phyloP scores from a whole-genome alignment of 1,140 invertebrate species.

The Drosophila watanabei region DNA sequence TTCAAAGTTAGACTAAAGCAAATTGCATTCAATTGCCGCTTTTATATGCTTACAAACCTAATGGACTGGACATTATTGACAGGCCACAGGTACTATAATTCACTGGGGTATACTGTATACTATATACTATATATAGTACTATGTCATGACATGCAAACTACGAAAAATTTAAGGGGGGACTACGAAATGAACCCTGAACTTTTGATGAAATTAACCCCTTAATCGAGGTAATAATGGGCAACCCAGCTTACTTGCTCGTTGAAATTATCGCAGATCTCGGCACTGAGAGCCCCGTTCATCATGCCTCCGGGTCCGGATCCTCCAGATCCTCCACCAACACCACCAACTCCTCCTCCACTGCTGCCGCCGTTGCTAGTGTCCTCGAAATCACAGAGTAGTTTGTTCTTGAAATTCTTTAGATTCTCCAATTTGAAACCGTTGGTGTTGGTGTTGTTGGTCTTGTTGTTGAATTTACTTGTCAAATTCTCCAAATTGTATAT shows the following conservation, averaged over 20 bases:
- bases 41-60: conserved; percentile 54
- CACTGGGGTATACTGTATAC: conserved; percentile 3
- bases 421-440: conserved; percentile 85
- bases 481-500: conserved; percentile 76
- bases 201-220: conserved; percentile 21
- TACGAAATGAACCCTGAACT: conserved; percentile 54
- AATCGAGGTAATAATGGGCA: conserved; percentile 3
- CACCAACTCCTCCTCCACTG: conserved; percentile 8
- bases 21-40: conserved; percentile 45
- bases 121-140: not conserved
- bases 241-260: conserved; percentile 85
- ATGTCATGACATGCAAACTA: conserved; percentile 26
- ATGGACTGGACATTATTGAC: conserved; percentile 71
- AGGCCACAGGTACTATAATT: conserved; percentile 27
- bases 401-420: conserved; percentile 85
- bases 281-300: conserved; percentile 80
- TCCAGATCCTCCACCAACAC: conserved; percentile 2
- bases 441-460: conserved; percentile 83
- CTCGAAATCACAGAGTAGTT: conserved; percentile 84
- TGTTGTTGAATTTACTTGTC: conserved; percentile 82
- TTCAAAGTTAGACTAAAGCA: conserved; percentile 55
- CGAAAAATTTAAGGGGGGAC: not conserved
- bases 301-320: conserved; percentile 54
- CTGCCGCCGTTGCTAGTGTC: conserved; percentile 39
- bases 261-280: conserved; percentile 84